These are phyloP conservation scores for Halcyon leucocephala DNA, from an alignment of 2,797 vertebrate genomes.

Conservation along the genomic window DNA sequence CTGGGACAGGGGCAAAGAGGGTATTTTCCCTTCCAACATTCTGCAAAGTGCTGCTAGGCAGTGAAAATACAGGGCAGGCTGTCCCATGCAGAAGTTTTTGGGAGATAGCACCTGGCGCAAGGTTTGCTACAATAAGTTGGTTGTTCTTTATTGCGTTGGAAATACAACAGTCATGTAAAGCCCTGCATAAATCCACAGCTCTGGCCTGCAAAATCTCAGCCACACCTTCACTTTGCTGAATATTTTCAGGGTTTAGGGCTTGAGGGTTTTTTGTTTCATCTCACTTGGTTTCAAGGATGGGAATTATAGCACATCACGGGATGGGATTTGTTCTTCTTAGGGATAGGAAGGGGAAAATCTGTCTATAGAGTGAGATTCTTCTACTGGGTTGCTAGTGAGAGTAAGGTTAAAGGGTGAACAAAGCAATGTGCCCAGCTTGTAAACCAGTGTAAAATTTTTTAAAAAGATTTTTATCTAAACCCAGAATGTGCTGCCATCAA, in stretches of 20 bases:
- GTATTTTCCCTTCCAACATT: conserved; percentile 38
- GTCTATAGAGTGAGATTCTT: not conserved
- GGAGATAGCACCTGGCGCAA: conserved; percentile 56
- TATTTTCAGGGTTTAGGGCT: not conserved
- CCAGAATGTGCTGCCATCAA: not conserved
- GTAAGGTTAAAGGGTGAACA: not conserved
- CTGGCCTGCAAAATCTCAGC: conserved; percentile 24
- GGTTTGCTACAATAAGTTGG: conserved; percentile 63
- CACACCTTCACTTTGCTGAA: conserved; percentile 39
- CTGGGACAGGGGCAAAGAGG: not conserved
- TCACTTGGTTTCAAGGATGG: not conserved
- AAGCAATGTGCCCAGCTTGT: not conserved
- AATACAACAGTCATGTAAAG: conserved; percentile 68
- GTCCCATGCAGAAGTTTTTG: conserved; percentile 59
- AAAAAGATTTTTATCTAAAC: not conserved
- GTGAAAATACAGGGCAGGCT: conserved; percentile 57
- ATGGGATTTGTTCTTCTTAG: not conserved
- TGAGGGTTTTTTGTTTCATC: not conserved
- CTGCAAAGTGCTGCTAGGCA: conserved; percentile 28
- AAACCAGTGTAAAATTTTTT: not conserved
- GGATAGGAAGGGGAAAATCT: not conserved
- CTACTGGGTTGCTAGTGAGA: not conserved
- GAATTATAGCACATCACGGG: not conserved
- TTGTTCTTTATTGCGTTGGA: conserved; percentile 71
- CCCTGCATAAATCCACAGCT: conserved; percentile 67